phyloP scores from a whole-genome alignment of 1,140 invertebrate species.

The Bombyx mori region ASM3026992v2 NC_085112.1:5818501-5819000 shows the following conservation, averaged over 20 bases:
- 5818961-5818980: too few relatives aligned
- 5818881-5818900: neutral
- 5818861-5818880: too few relatives aligned
- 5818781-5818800: neutral
- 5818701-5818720: constrained; percentile 45
- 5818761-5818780: neutral
- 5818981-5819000: too few relatives aligned
- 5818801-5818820: neutral
- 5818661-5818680: constrained; percentile 66
- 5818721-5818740: constrained; percentile 28
- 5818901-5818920: too few relatives aligned
- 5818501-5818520: constrained; percentile 57
- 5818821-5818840: too few relatives aligned
- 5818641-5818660: constrained; percentile 66
- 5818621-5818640: constrained; percentile 67
- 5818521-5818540: constrained; percentile 57
- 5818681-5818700: constrained; percentile 47
- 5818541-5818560: constrained; percentile 70
- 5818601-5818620: constrained; percentile 47
- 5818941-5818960: too few relatives aligned
- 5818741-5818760: constrained; percentile 12
- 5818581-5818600: constrained; percentile 65
- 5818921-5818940: too few relatives aligned
- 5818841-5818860: too few relatives aligned
- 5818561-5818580: constrained; percentile 71